phyloP scores from a whole-genome alignment of 1,140 invertebrate genomes.

The Lepidotrigona ventralis region DNA sequence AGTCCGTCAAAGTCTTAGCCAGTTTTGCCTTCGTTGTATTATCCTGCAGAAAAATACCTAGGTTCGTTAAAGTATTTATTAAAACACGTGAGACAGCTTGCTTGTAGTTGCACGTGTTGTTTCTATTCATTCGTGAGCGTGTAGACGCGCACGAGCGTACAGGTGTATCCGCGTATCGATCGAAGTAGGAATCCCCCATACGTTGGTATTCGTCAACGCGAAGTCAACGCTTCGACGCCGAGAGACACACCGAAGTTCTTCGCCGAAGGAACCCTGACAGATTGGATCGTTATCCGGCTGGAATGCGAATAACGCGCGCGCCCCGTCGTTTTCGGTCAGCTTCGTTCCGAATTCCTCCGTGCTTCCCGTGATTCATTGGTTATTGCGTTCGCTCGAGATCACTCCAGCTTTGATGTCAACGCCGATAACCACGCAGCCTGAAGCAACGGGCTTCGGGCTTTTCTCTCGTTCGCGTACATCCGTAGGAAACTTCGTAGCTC shows the following conservation, averaged over 20 bases:
- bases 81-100: neutral
- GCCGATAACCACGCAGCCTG: neutral
- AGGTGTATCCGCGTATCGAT: conserved; percentile 23
- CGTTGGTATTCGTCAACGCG: conserved; percentile 37
- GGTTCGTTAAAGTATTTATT: neutral
- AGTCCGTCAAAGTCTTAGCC: no score
- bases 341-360: conserved; percentile 21
- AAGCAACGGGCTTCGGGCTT: neutral
- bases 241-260: neutral
- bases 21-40: no score
- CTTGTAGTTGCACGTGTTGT: neutral
- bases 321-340: neutral
- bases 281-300: conserved; percentile 38
- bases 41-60: neutral
- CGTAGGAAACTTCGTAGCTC: neutral
- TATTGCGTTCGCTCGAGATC: neutral
- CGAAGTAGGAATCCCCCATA: conserved; percentile 37
- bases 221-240: neutral
- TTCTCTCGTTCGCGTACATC: neutral
- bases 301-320: conserved; percentile 27
- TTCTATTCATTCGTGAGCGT: neutral
- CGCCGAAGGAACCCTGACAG: conserved; percentile 25
- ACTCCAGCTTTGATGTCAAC: conserved; percentile 17
- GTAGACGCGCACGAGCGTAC: neutral
- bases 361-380: conserved; percentile 13